phyloP scores from a whole-genome alignment of 2,113 vertebrate genomes.

The Pelodiscus sinensis region DNA sequence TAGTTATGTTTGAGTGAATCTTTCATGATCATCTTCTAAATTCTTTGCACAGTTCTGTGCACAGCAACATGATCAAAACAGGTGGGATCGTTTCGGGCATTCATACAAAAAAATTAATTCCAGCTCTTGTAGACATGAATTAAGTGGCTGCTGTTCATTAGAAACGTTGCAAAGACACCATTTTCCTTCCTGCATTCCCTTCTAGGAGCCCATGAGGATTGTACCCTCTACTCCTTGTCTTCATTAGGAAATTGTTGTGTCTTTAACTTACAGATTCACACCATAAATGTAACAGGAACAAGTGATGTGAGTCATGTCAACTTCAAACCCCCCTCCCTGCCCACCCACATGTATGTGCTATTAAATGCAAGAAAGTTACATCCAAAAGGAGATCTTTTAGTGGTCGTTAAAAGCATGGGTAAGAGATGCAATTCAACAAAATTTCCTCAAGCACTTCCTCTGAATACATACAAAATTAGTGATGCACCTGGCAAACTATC shows the following conservation, averaged over 20 bases:
- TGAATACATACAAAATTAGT: not conserved
- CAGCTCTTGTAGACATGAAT: not conserved
- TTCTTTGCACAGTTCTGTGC: not conserved
- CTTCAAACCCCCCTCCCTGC: not conserved
- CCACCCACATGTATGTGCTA: not conserved
- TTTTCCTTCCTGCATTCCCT: not conserved
- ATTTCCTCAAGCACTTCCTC: not conserved
- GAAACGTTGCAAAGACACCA: not conserved
- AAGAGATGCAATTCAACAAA: rapidly evolving
- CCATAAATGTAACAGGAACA: not conserved
- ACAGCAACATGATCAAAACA: not conserved
- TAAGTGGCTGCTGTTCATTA: rapidly evolving
- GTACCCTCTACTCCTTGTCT: rapidly evolving
- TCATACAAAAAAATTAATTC: rapidly evolving
- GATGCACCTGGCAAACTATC: not conserved
- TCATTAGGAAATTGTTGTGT: not conserved
- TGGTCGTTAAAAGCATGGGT: not conserved
- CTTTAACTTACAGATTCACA: not conserved
- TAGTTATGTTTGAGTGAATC: not conserved
- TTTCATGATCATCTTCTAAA: not conserved
- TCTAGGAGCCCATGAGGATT: not conserved
- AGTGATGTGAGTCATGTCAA: not conserved
- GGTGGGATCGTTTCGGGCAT: not conserved
- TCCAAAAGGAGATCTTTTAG: not conserved
- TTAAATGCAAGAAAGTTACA: not conserved